These are phyloP conservation scores for Myotis planiceps DNA, from an alignment of 2,797 vertebrate genomes.

Conservation along the genomic window DNA sequence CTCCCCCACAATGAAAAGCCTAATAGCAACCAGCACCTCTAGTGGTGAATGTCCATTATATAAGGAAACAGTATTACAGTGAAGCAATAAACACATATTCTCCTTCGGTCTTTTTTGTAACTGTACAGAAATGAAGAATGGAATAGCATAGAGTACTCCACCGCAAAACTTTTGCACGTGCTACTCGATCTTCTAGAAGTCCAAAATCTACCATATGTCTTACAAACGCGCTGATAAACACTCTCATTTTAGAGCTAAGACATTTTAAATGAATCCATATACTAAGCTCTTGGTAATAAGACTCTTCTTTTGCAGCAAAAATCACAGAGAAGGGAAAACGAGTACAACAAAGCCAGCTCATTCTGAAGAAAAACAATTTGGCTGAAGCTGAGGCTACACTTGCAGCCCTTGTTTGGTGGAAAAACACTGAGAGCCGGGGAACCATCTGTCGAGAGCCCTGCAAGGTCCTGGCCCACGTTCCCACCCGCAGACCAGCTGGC, in stretches of 20 bases:
- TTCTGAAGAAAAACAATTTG: background rate
- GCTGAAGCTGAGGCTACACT: background rate
- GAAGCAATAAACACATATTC: background rate
- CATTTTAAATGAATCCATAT: constrained; percentile 38
- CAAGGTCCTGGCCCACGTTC: constrained; percentile 14
- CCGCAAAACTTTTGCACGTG: background rate
- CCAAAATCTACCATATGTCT: background rate
- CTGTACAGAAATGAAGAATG: background rate
- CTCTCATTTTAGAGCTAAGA: background rate
- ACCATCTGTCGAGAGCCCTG: background rate
- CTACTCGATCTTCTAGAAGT: background rate
- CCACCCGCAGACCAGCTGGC: background rate
- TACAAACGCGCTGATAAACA: background rate
- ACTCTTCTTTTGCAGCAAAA: constrained; percentile 23
- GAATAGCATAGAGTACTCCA: background rate
- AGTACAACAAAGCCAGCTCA: constrained; percentile 15
- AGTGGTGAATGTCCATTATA: background rate
- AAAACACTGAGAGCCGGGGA: background rate
- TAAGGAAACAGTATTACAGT: background rate
- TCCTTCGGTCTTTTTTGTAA: background rate
- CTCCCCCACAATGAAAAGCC: background rate
- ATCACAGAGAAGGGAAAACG: background rate
- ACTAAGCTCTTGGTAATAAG: background rate
- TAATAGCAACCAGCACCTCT: background rate
- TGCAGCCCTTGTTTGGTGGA: background rate